Base-by-base conservation (phyloP, 2,888 invertebrate genomes). In the Philhelius pedissequus region DNA sequence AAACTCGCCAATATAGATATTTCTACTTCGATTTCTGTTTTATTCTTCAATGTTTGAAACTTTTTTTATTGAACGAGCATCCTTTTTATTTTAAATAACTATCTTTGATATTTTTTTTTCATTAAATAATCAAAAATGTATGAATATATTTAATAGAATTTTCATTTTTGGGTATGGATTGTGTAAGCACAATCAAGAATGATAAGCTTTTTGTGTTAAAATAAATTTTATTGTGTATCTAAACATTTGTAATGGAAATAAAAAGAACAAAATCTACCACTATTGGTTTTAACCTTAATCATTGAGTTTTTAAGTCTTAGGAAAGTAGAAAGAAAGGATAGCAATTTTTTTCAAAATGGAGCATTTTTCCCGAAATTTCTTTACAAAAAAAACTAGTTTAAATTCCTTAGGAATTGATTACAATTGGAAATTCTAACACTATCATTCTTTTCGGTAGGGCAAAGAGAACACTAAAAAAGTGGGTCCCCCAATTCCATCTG, bases 1-100 rank as follows among this genome's bases (percentile, higher is more conserved):
- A 15, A 77, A 66, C 35, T 74, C 62, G 70, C 52, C 52, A 50
- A 32, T 50, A 22, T 20, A 20, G 9, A 13, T 73, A 56, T 58
- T n/a, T 77, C 43, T 50, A 78, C 15, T 76, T 75, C 48, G 15
- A 40, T 66, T 70, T 48, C 50, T 69, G 30, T 81, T 35, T 38
- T 43, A 43, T 48, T 22, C 48, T 48, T 22, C 2, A 22, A 48
- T 54, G 27, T 54, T 30, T 54, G 52, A 27, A 52, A 30, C 30
- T 15, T n/a, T 52, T n/a, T 52, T 27, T 4, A 38, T n/a, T 38
- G n/a, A n/a, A 38, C 2, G 35, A 18, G 13, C 13, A 35, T 35
- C 7, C 6, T 15, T 52, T 35, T 22, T 56, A 22, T 56, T 56
- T 56, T 0, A 35, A 20, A 20, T 56, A 35, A 15, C 8, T 15